Base-by-base conservation (phyloP, 2,888 invertebrate genomes). In the Tanytarsus gracilentus region DNA sequence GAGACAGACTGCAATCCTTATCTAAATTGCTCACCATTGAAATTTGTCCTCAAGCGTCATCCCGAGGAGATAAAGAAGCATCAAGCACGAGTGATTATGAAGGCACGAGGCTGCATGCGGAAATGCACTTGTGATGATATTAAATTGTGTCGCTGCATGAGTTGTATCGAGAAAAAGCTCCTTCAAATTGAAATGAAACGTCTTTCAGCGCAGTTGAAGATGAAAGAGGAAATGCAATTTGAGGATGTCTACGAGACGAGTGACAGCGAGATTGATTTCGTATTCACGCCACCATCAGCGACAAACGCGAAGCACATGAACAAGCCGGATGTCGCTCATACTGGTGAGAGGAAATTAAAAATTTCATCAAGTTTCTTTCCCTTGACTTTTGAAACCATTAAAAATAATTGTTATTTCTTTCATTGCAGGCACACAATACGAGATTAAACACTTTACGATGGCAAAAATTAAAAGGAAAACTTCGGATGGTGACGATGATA, bases 1-100 rank as follows among this genome's bases (percentile, higher is more conserved):
- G 25, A 29, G 2, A 51, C 30, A 29, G 27, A 27, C 11, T 51
- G 30, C 16, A 18, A 51, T 30, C 51, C 51, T 18, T 51, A 29
- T 25, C 18, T 51, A 3, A 51, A 51, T 51, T 51, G 51, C 11
- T 27, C 51, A 27, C 51, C 51, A 18, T 51, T 51, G 18, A 29
- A 29, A 25, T 27, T 51, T 11, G 16, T 11, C 18, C 18, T 51
- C 7, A 51, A 29, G 9, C 14, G 18, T 11, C 27, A 29, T 29
- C 51, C 51, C 6, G 51, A 51, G n/a, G 51, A 51, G 16, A 16
- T 51, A 18, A 27, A 30, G 11, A 27, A 18, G 18, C 51, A 51
- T 29, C 6, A 30, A 11, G 51, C 51, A 14, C 23, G 25, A 30
- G 30, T 30, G 21, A 14, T 51, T 7, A 25, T 51, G 18, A 27